These are phyloP conservation scores for Picus viridis DNA, from an alignment of 2,797 vertebrate species.

Conservation along the genomic window DNA sequence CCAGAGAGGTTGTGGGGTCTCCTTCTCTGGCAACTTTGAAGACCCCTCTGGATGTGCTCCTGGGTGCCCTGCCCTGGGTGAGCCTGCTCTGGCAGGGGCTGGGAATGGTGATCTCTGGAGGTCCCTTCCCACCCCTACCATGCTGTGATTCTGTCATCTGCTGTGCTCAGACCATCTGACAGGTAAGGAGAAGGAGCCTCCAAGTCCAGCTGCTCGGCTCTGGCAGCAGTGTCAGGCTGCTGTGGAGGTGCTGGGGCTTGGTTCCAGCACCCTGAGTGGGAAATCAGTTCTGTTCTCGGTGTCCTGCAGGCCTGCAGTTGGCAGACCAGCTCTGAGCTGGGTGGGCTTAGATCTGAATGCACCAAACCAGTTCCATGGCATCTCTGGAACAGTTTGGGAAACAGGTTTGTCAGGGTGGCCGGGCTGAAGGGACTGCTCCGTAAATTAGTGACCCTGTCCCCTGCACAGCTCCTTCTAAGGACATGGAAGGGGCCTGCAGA, in stretches of 20 bases:
- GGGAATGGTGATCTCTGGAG: no score
- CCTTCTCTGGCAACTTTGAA: no score
- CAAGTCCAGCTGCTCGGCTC: background rate
- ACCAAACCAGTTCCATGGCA: background rate
- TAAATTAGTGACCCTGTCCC: background rate
- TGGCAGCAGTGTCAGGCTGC: rapidly evolving
- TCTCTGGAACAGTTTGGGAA: background rate
- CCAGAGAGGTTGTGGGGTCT: no score
- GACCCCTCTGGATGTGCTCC: no score
- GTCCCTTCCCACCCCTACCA: no score
- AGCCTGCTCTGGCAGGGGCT: no score
- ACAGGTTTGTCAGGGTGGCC: slow-evolving; percentile 19
- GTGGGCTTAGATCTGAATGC: background rate
- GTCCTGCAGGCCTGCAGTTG: background rate
- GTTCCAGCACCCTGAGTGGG: background rate
- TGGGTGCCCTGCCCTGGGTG: no score
- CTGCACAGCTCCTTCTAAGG: rapidly evolving
- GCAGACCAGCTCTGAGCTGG: background rate
- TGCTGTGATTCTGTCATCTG: no score
- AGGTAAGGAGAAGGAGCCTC: background rate
- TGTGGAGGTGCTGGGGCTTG: background rate
- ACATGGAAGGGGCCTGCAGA: background rate
- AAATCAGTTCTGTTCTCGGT: background rate
- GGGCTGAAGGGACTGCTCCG: background rate
- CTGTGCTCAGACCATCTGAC: rapidly evolving